phyloP scores from a whole-genome alignment of 2,113 vertebrate genomes.

The Rhadina sibilatrix region DNA sequence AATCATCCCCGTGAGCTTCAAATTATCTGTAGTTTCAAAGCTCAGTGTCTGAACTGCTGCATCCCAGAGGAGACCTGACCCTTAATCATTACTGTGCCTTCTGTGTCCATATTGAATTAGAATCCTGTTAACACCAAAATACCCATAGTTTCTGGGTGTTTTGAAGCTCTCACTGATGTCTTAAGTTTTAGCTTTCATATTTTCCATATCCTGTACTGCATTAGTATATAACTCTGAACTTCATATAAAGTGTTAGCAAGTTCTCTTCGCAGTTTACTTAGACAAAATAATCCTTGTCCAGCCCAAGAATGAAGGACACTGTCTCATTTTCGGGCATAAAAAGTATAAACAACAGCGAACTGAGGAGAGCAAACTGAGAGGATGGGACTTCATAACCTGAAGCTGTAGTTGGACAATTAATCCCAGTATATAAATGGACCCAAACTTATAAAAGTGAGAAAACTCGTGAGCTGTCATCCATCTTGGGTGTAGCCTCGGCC shows the following conservation, averaged over 20 bases:
- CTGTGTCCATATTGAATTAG: neutral
- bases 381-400: neutral
- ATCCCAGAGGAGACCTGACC: neutral
- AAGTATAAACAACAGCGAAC: neutral
- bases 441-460: neutral
- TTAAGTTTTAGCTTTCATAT: neutral
- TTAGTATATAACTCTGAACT: neutral
- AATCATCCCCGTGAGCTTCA: neutral
- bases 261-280: neutral
- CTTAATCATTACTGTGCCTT: neutral
- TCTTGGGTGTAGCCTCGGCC: neutral
- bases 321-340: neutral
- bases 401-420: neutral
- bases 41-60: neutral
- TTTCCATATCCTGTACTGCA: neutral
- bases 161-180: neutral
- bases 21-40: constrained; percentile 17
- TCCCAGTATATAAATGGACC: neutral
- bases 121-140: neutral
- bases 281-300: neutral
- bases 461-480: neutral
- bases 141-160: neutral
- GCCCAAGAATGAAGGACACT: neutral
- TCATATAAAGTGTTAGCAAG: neutral
- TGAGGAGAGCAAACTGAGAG: neutral